Conservation (phyloP, 2,888 invertebrate genomes). For the Drosophila colorata region DNA sequence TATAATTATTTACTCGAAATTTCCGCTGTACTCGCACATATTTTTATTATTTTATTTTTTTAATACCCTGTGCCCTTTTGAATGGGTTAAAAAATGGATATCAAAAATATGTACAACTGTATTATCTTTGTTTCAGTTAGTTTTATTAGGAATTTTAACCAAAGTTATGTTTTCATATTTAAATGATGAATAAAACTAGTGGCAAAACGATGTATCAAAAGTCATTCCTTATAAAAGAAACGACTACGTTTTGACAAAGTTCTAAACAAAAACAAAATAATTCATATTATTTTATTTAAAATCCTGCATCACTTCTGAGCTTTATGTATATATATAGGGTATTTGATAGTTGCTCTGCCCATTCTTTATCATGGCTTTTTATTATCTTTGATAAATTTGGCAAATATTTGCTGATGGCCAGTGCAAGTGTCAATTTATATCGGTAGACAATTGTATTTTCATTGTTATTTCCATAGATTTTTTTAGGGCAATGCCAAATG, state of each 20-base stretch:
- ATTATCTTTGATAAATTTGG: slow-evolving; percentile 40
- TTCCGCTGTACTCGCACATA: slow-evolving; percentile 43
- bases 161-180: no score
- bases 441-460: slow-evolving; percentile 29
- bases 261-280: no score
- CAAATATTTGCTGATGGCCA: slow-evolving; percentile 61
- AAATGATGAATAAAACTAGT: no score
- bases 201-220: no score
- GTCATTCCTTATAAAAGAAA: no score
- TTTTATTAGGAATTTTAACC: neutral
- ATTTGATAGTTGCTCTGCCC: neutral
- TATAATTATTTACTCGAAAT: slow-evolving; percentile 69
- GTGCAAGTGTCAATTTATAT: slow-evolving; percentile 56
- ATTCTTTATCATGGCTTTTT: slow-evolving; percentile 1
- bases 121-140: no score
- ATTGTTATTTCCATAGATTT: slow-evolving; percentile 43
- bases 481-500: slow-evolving; percentile 57
- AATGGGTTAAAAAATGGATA: neutral
- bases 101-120: no score
- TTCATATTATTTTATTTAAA: neutral
- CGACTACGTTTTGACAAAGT: no score
- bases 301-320: neutral
- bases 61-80: slow-evolving; percentile 18
- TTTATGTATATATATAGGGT: slow-evolving; percentile 14
- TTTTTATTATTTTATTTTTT: neutral